Conservation (phyloP, 2,797 vertebrate genomes). For the Onychomys torridus region DNA sequence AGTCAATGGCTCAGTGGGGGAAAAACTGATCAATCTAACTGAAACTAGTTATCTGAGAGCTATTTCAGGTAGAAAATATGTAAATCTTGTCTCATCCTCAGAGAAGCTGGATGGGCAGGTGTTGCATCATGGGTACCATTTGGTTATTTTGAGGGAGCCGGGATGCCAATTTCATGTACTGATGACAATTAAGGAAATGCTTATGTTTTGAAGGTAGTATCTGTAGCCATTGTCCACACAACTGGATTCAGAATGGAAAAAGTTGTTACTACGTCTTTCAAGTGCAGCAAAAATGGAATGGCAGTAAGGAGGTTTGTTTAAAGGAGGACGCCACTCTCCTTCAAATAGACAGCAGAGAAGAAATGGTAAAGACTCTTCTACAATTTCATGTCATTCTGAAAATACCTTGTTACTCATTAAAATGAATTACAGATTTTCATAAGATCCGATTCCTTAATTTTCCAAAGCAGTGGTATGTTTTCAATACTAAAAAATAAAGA, state of each 20-base stretch:
- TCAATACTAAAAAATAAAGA: background rate
- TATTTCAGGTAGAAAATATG: background rate
- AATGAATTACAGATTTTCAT: background rate
- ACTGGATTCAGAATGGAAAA: constrained; percentile 70
- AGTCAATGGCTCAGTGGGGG: too few relatives aligned
- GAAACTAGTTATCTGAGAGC: background rate
- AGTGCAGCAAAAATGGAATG: background rate
- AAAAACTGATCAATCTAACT: constrained; percentile 30
- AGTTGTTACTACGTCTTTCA: constrained; percentile 68
- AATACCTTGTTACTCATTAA: background rate
- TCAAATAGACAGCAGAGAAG: constrained; percentile 76
- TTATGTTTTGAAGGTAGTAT: constrained; percentile 59
- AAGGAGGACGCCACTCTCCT: constrained; percentile 48
- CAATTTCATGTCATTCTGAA: constrained; percentile 22
- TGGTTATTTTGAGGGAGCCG: background rate
- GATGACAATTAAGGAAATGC: constrained; percentile 47
- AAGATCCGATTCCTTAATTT: constrained; percentile 14
- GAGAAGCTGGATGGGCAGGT: background rate
- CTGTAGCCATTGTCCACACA: constrained; percentile 64
- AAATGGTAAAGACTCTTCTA: constrained; percentile 70
- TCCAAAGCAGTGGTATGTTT: background rate
- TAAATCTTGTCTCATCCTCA: background rate
- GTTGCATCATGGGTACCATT: background rate
- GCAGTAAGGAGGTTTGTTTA: constrained; percentile 45
- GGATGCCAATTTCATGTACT: background rate